These are phyloP conservation scores for Staurois parvus DNA, from an alignment of 2,797 vertebrate species.

Conservation along the genomic window DNA sequence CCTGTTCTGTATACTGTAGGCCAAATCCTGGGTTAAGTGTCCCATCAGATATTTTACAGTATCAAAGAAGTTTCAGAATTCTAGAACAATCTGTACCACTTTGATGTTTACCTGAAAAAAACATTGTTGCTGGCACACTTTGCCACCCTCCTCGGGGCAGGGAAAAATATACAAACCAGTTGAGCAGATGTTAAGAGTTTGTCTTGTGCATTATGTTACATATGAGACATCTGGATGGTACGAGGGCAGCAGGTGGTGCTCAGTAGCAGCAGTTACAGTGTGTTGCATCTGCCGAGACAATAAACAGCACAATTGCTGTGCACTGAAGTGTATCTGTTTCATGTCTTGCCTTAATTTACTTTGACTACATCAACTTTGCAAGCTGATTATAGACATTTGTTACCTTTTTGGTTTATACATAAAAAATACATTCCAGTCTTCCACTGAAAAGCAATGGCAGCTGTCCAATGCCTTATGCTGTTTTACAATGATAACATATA, in stretches of 20 bases:
- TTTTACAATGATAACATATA: no score
- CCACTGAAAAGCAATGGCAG: neutral
- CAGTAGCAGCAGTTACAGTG: conserved; percentile 25
- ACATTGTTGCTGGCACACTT: neutral
- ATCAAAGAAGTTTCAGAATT: neutral
- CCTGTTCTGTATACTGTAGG: conserved; percentile 10
- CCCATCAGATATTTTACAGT: neutral
- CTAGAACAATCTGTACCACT: neutral
- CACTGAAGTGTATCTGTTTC: neutral
- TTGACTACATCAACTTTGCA: neutral
- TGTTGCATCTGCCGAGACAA: conserved; percentile 21
- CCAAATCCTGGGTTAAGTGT: neutral
- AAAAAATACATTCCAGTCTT: neutral
- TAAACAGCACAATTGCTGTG: conserved; percentile 15
- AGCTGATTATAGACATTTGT: conserved; percentile 8
- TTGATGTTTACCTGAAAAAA: conserved; percentile 1
- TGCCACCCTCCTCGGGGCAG: conserved; percentile 25
- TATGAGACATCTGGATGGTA: conserved; percentile 30
- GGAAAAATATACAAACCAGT: conserved; percentile 15
- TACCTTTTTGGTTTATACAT: neutral
- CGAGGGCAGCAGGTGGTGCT: neutral
- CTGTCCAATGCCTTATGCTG: no score
- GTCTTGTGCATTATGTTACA: neutral
- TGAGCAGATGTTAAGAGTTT: conserved; percentile 24
- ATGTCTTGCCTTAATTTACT: conserved; percentile 6